phyloP scores from a whole-genome alignment of 2,888 invertebrate species.

The Loripinus fragilis region DNA sequence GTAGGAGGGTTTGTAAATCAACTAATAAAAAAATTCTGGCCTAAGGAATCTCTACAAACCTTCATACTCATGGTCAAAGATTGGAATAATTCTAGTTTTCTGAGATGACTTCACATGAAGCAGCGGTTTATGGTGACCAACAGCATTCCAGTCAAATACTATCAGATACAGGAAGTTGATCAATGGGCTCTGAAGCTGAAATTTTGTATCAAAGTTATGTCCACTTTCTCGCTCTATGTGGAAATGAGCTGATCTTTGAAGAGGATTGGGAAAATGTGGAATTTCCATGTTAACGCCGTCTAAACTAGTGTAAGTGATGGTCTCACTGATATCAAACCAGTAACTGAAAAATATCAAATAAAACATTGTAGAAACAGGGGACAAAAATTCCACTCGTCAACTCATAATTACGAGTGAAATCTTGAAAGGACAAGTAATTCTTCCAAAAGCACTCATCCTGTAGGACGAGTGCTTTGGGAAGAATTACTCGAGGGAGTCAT shows the following conservation, averaged over 20 bases:
- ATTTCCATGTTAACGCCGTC: constrained; percentile 25
- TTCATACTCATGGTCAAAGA: constrained; percentile 42
- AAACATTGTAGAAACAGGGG: no score
- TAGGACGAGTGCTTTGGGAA: no score
- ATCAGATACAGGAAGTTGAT: constrained; percentile 25
- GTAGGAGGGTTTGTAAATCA: no score
- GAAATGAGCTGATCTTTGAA: constrained; percentile 21
- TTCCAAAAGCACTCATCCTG: no score
- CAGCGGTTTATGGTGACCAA: constrained; percentile 39
- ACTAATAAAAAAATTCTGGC: no score
- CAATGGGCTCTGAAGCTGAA: constrained; percentile 24
- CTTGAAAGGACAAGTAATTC: no score
- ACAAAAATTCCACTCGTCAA: no score
- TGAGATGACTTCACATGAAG: constrained; percentile 26
- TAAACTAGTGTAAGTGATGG: constrained; percentile 21
- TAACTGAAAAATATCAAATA: constrained; percentile 23
- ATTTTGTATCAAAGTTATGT: constrained; percentile 23
- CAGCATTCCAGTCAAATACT: constrained; percentile 46
- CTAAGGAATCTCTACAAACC: no score
- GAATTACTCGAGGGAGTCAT: no score
- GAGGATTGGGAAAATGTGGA: neutral
- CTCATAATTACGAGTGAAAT: no score
- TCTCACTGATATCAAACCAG: constrained; percentile 21
- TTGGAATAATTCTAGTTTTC: constrained; percentile 25
- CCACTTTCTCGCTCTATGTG: constrained; percentile 19